Base-by-base conservation (phyloP, 1,140 invertebrate genomes). In the Scaptomyza montana region DNA sequence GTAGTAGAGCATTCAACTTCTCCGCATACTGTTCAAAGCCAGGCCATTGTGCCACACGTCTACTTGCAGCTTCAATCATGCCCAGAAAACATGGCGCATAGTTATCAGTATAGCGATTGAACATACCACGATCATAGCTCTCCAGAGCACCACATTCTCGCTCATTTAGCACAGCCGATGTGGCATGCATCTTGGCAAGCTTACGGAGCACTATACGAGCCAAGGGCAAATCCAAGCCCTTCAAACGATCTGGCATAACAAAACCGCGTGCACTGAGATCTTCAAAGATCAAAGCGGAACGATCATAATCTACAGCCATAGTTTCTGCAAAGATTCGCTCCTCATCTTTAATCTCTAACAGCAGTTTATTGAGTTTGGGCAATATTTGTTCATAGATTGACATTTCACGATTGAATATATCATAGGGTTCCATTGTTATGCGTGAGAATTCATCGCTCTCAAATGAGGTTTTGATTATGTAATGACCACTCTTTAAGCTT, bases 131-230 rank as follows among this genome's bases (percentile, higher is more conserved):
- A 78, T 92, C 89, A 30, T 84, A 92, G 8, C 25, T 43, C 65
- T 91, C 84, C 19, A 92, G 47, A 12, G n/a, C 43, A 8, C 74
- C 77, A 7, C 21, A 13, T 55, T 89, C 76, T 3, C 89, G 90
- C 39, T 92, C 80, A 65, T 92, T 91, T 9, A 92, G 43, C 9
- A 92, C 87, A 0, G 90, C 85, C 25, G 94, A 93, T 2, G 92
- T 84, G 3, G 94, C 94, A 73, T 95, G 94, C 84, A 94, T 93
- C 73, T 89, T 93, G 3, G 93, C 94, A 65, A 95, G 54, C 65
- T 94, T 93, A 0, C 92, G 89, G 2, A 95, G 76, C 7, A 94
- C 93, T 6, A 94, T 57, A 47, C 92, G 76, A 7, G 91, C 86
- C 54, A 94, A 93, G 2, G 92, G 72, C 36, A 93, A 65, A 78